phyloP scores from a whole-genome alignment of 2,113 vertebrate species.

The Myiozetetes cayanensis region DNA sequence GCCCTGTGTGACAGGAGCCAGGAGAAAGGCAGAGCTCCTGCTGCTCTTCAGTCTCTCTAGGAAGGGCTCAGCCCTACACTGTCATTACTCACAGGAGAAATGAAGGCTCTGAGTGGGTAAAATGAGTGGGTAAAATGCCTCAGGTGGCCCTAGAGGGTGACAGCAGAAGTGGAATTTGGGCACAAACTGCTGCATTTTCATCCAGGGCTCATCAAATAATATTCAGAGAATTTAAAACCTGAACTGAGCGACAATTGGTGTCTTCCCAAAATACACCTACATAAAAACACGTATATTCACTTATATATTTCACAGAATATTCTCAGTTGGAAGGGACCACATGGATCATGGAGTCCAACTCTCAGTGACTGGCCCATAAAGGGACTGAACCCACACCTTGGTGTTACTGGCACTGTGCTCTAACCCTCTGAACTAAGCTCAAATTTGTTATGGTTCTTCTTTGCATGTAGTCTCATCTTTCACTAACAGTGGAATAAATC shows the following conservation, averaged over 20 bases:
- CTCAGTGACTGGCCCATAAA: background rate
- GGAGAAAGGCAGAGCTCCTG: background rate
- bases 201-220: background rate
- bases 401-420: background rate
- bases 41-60: background rate
- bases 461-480: background rate
- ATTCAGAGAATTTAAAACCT: background rate
- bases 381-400: background rate
- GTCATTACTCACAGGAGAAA: background rate
- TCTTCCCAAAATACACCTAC: background rate
- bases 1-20: background rate
- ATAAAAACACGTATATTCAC: background rate
- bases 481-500: background rate
- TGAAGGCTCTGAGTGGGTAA: background rate
- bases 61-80: background rate
- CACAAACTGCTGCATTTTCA: background rate
- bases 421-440: background rate
- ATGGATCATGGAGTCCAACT: background rate
- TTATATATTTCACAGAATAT: background rate
- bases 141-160: background rate
- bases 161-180: background rate
- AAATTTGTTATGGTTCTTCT: background rate
- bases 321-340: background rate
- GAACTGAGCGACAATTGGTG: background rate
- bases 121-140: background rate